Percentiles rank a stretch among this genome's conserved stretches.
These are phyloP conservation scores for Leucophora obtusa DNA, from an alignment of 2,888 invertebrate genomes.

Conservation along the genomic window DNA sequence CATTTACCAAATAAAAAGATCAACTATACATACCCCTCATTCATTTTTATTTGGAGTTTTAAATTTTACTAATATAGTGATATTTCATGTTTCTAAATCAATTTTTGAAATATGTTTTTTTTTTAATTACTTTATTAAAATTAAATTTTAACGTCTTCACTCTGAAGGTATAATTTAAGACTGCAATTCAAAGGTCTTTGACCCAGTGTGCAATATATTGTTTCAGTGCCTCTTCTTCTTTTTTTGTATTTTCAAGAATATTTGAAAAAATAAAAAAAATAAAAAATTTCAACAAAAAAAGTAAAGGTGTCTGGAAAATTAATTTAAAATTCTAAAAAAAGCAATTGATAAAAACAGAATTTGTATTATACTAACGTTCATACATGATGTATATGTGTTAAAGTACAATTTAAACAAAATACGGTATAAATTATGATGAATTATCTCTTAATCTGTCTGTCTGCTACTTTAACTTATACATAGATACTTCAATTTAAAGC, in stretches of 20 bases:
- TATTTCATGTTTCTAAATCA: no score
- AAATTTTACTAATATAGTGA: no score
- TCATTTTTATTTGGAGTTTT: no score
- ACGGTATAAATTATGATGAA: background rate
- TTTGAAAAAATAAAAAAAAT: conserved; percentile 32
- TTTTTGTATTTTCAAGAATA: conserved; percentile 35
- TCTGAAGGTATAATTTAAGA: no score
- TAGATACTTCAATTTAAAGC: background rate
- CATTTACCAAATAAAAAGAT: no score
- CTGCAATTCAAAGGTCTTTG: background rate
- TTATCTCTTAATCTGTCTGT: background rate
- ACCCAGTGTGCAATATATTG: background rate
- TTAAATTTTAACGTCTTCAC: no score
- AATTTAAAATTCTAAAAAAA: conserved; percentile 60
- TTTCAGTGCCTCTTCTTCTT: background rate
- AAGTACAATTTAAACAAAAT: conserved; percentile 14
- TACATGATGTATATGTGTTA: no score
- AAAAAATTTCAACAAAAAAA: conserved; percentile 8
- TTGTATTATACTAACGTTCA: conserved; percentile 1
- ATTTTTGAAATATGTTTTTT: no score
- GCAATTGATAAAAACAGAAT: conserved; percentile 37
- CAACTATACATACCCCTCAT: no score
- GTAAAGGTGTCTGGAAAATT: conserved; percentile 63
- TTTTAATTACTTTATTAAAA: no score
- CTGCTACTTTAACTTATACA: background rate